phyloP scores from a whole-genome alignment of 2,797 vertebrate species.

The Emys orbicularis region DNA sequence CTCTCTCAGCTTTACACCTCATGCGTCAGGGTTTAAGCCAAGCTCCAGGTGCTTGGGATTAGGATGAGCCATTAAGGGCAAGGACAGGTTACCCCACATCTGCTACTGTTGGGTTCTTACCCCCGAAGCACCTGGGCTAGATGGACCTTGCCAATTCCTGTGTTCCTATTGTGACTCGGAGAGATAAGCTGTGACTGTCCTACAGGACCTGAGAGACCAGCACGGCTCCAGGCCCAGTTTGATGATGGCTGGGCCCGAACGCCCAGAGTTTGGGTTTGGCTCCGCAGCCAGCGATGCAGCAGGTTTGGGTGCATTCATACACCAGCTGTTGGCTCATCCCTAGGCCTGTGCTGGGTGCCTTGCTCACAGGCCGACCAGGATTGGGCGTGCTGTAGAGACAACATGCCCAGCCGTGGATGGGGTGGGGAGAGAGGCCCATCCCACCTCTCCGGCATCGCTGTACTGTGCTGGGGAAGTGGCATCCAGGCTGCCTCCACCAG shows the following conservation, averaged over 20 bases:
- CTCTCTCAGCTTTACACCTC: neutral
- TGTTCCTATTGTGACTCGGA: neutral
- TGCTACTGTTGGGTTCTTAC: neutral
- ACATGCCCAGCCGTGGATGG: neutral
- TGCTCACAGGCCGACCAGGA: no score
- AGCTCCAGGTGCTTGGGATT: neutral
- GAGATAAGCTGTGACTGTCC: neutral
- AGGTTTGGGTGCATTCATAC: neutral
- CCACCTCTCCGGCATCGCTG: neutral
- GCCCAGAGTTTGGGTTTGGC: neutral
- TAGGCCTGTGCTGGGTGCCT: neutral
- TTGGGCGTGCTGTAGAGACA: no score
- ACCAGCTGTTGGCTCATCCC: neutral
- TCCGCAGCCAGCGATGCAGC: neutral
- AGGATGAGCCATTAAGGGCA: neutral
- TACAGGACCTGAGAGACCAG: rapidly evolving
- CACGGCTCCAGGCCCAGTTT: neutral
- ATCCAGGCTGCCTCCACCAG: neutral
- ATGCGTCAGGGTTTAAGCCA: neutral
- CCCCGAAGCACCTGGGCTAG: neutral
- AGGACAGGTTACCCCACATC: neutral
- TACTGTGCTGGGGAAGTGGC: neutral
- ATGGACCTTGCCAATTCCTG: rapidly evolving
- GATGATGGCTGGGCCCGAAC: neutral
- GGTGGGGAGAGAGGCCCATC: neutral